A percentile compares a stretch with the other conserved stretches of the same genome.
Evolutionary conservation across 1,140 invertebrate genomes (phyloP).

Genomic region (Hydropsyche tenuis): DNA sequence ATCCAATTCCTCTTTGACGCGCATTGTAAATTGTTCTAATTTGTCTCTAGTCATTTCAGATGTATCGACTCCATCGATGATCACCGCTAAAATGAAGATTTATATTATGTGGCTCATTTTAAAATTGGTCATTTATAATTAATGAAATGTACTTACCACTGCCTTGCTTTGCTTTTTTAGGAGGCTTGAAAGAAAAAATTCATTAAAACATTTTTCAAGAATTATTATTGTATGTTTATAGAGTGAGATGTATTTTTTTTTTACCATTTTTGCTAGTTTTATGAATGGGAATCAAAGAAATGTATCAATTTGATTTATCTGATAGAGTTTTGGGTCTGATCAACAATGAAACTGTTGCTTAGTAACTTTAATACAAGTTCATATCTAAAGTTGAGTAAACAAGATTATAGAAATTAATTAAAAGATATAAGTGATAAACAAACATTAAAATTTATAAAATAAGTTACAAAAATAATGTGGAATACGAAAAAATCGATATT

Average conservation of each 20-base stretch:
- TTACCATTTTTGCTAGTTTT: background rate
- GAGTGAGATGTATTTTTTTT: background rate
- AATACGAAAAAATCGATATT: too few species aligned
- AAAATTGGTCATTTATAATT: background rate
- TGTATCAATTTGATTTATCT: background rate
- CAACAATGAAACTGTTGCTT: background rate
- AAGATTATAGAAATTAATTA: background rate
- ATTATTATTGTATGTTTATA: background rate
- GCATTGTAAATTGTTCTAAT: constrained; percentile 84
- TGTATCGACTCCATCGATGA: constrained; percentile 91
- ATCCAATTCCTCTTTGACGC: constrained; percentile 91
- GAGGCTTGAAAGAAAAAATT: constrained; percentile 42
- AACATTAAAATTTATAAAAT: too few species aligned
- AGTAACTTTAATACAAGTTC: background rate
- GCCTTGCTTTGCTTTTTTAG: constrained; percentile 47
- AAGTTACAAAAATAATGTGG: too few species aligned
- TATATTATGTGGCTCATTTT: background rate
- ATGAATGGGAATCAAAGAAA: too few species aligned
- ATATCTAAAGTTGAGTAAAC: background rate
- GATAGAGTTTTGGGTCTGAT: background rate
- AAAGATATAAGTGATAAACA: too few species aligned
- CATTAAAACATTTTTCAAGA: background rate
- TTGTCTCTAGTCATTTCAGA: constrained; percentile 93
- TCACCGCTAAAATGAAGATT: constrained; percentile 56
- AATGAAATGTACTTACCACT: constrained; percentile 31